A percentile compares a stretch with the other conserved stretches of the same genome.
These are phyloP conservation scores for Sebastes vulpes DNA, from an alignment of 2,797 vertebrate genomes.

Conservation along the genomic window DNA sequence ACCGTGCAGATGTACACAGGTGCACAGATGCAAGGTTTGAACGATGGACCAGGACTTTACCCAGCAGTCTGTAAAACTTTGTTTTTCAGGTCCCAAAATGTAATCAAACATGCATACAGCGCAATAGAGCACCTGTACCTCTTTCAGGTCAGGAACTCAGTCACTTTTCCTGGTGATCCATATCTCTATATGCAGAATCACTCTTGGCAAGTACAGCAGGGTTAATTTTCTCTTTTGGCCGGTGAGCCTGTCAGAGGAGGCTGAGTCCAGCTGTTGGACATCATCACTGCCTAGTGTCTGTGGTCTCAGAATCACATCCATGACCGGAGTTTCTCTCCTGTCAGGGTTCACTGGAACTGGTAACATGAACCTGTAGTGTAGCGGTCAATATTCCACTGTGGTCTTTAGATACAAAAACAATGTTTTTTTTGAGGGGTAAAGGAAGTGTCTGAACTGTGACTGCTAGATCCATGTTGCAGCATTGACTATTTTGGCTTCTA, in stretches of 20 bases:
- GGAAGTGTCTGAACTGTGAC: too few species aligned
- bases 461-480: too few species aligned
- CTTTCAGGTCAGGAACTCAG: constrained; percentile 3
- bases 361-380: neutral
- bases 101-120: neutral
- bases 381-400: neutral
- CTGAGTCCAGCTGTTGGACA: constrained; percentile 26
- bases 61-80: constrained; percentile 4
- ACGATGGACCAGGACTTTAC: neutral
- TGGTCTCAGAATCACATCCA: neutral
- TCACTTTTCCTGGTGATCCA: neutral
- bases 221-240: constrained; percentile 19
- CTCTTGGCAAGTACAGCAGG: neutral
- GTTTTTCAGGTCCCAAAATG: neutral
- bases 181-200: neutral
- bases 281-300: neutral
- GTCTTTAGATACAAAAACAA: neutral
- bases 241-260: neutral
- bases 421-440: too few species aligned
- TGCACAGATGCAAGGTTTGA: constrained; percentile 9
- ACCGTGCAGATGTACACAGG: constrained; percentile 4
- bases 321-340: neutral
- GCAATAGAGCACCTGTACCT: neutral
- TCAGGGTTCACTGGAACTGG: neutral
- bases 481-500: too few species aligned